Evolutionary conservation across 2,113 vertebrate species (phyloP).

Genomic region (Lynx canadensis): DNA sequence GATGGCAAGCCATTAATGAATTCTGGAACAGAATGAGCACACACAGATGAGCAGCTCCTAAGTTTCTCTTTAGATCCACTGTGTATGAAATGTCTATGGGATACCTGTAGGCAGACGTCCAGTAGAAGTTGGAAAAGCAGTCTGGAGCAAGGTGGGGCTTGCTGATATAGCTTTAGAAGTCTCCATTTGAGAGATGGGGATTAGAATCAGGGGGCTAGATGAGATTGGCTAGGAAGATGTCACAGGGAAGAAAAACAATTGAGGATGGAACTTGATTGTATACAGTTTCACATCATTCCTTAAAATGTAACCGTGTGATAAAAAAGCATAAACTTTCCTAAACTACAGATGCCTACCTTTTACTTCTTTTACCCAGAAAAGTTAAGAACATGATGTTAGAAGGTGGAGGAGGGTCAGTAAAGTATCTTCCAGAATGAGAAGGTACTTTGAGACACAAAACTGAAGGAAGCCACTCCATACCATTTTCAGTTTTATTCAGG

Average conservation of each 20-base stretch:
- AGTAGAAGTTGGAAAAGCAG: neutral
- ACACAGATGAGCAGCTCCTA: neutral
- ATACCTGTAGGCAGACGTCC: neutral
- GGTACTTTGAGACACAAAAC: neutral
- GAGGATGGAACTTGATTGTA: neutral
- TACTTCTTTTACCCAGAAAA: neutral
- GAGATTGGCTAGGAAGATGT: neutral
- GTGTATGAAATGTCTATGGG: neutral
- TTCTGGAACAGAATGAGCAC: neutral
- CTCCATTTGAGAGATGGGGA: neutral
- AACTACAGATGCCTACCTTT: neutral
- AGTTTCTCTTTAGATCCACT: neutral
- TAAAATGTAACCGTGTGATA: neutral
- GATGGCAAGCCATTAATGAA: fast-evolving
- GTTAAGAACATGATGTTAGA: neutral
- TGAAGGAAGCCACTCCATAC: neutral
- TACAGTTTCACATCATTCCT: neutral
- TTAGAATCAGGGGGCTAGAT: neutral
- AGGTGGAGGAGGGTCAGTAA: neutral
- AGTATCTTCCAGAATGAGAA: neutral
- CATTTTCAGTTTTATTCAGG: neutral
- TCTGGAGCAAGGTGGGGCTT: neutral
- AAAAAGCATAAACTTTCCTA: neutral
- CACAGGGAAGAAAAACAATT: neutral
- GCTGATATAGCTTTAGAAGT: neutral